These are phyloP conservation scores for Cosmopolites sordidus DNA, from an alignment of 2,888 invertebrate species.

Conservation along the genomic window DNA sequence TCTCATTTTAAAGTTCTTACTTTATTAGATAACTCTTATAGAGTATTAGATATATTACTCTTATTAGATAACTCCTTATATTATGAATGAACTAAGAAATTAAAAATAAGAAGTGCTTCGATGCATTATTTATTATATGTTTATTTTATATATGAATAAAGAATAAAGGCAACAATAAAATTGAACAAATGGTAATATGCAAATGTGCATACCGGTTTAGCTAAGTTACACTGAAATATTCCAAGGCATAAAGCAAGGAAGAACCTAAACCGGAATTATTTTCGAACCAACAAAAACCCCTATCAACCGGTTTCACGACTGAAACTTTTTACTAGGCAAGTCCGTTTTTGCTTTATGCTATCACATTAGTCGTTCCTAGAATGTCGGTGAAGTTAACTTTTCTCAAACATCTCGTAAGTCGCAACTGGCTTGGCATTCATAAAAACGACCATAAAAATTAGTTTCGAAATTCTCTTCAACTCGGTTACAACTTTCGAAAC, in stretches of 20 bases:
- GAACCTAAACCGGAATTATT: neutral
- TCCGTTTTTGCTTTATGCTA: neutral
- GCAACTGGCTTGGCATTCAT: neutral
- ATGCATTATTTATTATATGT: too few species aligned
- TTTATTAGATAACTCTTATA: too few species aligned
- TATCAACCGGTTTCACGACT: neutral
- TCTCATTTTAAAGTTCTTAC: too few species aligned
- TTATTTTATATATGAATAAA: too few species aligned
- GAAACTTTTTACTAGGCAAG: neutral
- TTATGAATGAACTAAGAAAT: too few species aligned
- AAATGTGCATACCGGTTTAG: too few species aligned
- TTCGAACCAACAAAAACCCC: neutral
- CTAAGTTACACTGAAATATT: too few species aligned
- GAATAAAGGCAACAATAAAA: too few species aligned
- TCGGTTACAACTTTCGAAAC: neutral
- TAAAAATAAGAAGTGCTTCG: too few species aligned
- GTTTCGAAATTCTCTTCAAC: neutral
- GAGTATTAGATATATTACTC: too few species aligned
- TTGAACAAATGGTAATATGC: too few species aligned
- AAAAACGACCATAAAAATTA: neutral
- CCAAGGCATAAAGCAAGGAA: neutral
- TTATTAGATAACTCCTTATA: too few species aligned
- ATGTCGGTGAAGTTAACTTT: neutral
- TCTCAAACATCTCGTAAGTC: neutral
- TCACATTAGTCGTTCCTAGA: neutral